Evolutionary conservation across 2,797 vertebrate genomes (phyloP), one percentile per base, ranked within the genome.

Genomic region (Zalophus californianus): DNA sequence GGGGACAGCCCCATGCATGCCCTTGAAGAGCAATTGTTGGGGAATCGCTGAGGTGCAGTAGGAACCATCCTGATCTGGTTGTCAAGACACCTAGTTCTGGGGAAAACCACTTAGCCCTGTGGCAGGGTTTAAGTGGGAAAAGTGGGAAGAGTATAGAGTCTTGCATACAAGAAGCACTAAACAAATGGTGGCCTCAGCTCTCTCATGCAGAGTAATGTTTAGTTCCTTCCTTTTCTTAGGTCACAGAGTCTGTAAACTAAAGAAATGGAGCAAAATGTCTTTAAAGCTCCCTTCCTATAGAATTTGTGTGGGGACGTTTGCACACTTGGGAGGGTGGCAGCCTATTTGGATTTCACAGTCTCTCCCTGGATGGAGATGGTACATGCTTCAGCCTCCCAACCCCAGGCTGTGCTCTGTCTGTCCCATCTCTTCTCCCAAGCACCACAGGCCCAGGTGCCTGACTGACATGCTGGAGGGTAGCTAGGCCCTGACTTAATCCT

Each of bases 1-100:
- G 10, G 15, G 50, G 56, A 5, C 0, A 1, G 23, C 21, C 35
- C 50, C 44, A 1, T 7, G 8, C 20, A 1, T 7, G 8, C 20
- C 73, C 38, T n/a, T 35, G 54, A 92, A 70, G 4, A 10, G 3
- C n/a, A 21, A 50, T 48, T 38, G 35, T 15, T 80, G 6, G 35
- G 41, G 12, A 94, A 41, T 70, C 32, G 12, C 9, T 7, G 23
- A 35, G 16, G 35, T 14, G 18, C 79, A 56, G 3, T 7, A 15
- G 60, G 62, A 95, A 50, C 29, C 20, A 20, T 12, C 11, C 4
- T 73, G 15, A 66, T 68, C 50, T 73, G 48, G n/a, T 64, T 72
- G 56, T 84, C 80, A 72, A 58, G 58, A 50, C 3, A 14, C 7
- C 64, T 58, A 16, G 11, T 44, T 41, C 54, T 73, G 16, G 14